Base-by-base conservation (phyloP, 2,113 vertebrate genomes). In the Gulo gulo region DNA sequence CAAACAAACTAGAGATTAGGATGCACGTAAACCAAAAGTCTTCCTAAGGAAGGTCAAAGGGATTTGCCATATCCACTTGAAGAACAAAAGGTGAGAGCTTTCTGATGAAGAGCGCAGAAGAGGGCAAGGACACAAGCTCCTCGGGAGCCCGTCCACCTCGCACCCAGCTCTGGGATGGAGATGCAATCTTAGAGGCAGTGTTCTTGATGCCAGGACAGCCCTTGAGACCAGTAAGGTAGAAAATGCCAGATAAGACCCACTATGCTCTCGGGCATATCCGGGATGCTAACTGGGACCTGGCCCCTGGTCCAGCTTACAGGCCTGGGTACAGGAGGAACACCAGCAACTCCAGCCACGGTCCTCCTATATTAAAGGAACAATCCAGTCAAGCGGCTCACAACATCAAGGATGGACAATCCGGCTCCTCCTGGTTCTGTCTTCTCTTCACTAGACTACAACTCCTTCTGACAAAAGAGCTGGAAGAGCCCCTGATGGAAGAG, bases 361-460 rank as follows among this genome's bases (percentile, higher is more conserved):
- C 6, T 8, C 15, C 52, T 9, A 21, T 9, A 15, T 2, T 42
- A 1, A 2, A 13, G 55, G 36, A 34, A 10, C 21, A 36, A 45
- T 13, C 93, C 31, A n/a, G 4, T 34, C 47, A 2, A 12, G 55
- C 23, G 10, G 87, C n/a, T 67, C 63, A 9, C 0, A 4, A 0
- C 1, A 0, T 16, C 8, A 0, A 20, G 21, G 6, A 9, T 16
- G 1, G 29, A 8, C 2, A 0, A 3, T 39, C 7, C 0, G 1
- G 9, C 83, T n/a, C 50, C 16, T 7, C 21, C 8, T 1, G 0
- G 36, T 52, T 23, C 34, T 2, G 14, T 31, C 59, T 24, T 31
- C 67, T 50, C 9, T 11, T 34, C 1, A 81, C 13, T 1, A 2
- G 15, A 42, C 24, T 18, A 2, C 15, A 9, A 1, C 7, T 18